Base-by-base conservation (phyloP, 2,888 invertebrate genomes). In the Chrysolina oricalcia region DNA sequence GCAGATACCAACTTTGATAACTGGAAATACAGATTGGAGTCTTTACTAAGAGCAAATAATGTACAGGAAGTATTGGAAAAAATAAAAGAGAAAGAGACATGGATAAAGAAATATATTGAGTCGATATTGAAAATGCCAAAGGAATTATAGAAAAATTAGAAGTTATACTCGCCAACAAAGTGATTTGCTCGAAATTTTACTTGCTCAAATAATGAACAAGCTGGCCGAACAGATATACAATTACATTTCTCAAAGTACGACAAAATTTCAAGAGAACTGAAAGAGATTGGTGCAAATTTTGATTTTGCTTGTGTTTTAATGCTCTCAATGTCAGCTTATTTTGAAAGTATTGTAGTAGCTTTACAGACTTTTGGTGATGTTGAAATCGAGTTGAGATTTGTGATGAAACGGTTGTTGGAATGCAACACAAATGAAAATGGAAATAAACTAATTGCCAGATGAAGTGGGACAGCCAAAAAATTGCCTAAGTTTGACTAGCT, bases 71-170 rank as follows among this genome's bases (percentile, higher is more conserved):
- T 74, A 27, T 63, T 76, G 40, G 62, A 76, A 40, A 35, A 69
- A 15, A 70, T 73, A 13, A 27, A 48, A 15, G 71, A 41, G 48
- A 46, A n/a, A 19, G 73, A 70, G 27, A 50, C 66, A 2, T 40
- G 73, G 76, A 62, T 67, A 17, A 77, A 77, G 63, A 72, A 77
- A 70, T 73, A 79, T 71, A 73, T 65, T 67, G 77, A 78, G 56
- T 76, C 76, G 10, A 40, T 40, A 77, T 73, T n/a, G 74, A 77
- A n/a, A 63, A 41, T 21, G 74, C 78, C 3, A 13, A 9, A 48
- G 79, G 70, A 5, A 80, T 79, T 77, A 67, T 80, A 23, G 53
- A 41, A 11, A 79, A 76, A 40, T 62, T 80, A 41, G 79, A 78
- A 70, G 35, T 8, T 41, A 75, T 74, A 43, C 77, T 74, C 62